Base-by-base conservation (phyloP, 2,113 vertebrate species). In the Melanerpes formicivorus region DNA sequence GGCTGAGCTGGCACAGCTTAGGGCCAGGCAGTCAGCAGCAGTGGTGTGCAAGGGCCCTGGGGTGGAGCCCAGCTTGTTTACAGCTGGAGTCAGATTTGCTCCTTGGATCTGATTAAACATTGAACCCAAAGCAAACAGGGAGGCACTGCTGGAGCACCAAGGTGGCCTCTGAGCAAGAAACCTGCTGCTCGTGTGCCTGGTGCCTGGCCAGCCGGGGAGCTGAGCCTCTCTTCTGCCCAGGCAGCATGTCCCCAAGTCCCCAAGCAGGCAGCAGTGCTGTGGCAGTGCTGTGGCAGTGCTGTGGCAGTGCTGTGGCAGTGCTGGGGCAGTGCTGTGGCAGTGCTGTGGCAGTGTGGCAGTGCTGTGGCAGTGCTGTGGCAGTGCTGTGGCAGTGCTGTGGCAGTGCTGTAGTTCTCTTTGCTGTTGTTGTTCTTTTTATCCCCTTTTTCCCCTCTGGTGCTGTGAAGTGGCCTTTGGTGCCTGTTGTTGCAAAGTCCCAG, bases 41-140 rank as follows among this genome's bases (percentile, higher is more conserved):
- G 44, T 13, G 18, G 5, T n/a, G 27, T 16, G 37, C 2, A 3
- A 14, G 56, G 55, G 21, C 74, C 46, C 66, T 4, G 34, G 56
- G 14, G 0, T 12, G n/a, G 14, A 66, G 12, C 25, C 25, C 8
- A 16, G 54, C 37, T 83, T 65, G 26, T 93, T 88, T 84, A 30
- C 26, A 12, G 65, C 52, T 75, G 72, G 62, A 54, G 37, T 60
- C 17, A 56, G 77, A 19, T 78, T 86, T 81, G 25, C 19, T 80
- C 66, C 75, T 92, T 78, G 84, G 44, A 72, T 90, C 50, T 60
- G 91, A 88, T 94, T 93, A 86, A 94, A 90, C 76, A 59, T 94
- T 94, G 76, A 96, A 65, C 93, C 55, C 8, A 78, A 93, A 76
- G 82, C 73, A 94, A 96, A 96, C 5, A 88, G 6, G 25, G 70